A percentile compares a stretch with the other conserved stretches of the same genome.
phyloP scores from a whole-genome alignment of 2,113 vertebrate genomes.

The Eurypyga helias region DNA sequence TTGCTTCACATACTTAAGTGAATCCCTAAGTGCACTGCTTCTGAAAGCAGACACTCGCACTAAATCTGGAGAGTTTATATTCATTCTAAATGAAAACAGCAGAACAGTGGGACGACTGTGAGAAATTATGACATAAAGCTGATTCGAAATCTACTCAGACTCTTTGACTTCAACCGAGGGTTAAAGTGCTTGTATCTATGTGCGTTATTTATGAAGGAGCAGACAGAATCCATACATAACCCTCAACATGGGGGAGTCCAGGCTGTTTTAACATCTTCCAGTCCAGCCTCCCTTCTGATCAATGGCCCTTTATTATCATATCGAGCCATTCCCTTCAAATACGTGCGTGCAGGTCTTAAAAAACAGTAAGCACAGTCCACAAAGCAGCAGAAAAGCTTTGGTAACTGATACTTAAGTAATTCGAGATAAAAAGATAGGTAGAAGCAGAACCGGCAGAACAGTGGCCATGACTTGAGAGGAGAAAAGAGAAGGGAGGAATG shows the following conservation, averaged over 20 bases:
- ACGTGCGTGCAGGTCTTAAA: accelerated
- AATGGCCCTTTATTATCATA: not conserved
- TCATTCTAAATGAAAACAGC: constrained; percentile 6
- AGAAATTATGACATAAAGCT: constrained; percentile 46
- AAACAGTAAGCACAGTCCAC: not conserved
- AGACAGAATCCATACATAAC: constrained; percentile 60
- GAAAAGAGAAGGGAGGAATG: not conserved
- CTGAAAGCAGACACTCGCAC: constrained; percentile 19
- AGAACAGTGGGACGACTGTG: constrained; percentile 28
- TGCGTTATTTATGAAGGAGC: constrained; percentile 65
- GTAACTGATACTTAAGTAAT: not conserved
- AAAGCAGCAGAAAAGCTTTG: not conserved
- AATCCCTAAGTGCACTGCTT: not conserved
- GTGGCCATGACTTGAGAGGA: not conserved
- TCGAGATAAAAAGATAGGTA: not conserved
- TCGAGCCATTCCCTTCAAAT: not conserved
- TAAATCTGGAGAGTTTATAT: constrained; percentile 6
- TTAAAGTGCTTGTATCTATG: constrained; percentile 56
- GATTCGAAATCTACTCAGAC: constrained; percentile 48
- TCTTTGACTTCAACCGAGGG: constrained; percentile 12
- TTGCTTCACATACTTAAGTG: constrained; percentile 24
- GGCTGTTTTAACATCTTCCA: not conserved
- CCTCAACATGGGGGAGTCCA: not conserved
- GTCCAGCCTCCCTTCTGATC: not conserved
- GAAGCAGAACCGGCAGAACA: not conserved